Evolutionary conservation across 2,888 invertebrate species (phyloP), one percentile per base, ranked within the genome.

Genomic region (Automeris io): DNA sequence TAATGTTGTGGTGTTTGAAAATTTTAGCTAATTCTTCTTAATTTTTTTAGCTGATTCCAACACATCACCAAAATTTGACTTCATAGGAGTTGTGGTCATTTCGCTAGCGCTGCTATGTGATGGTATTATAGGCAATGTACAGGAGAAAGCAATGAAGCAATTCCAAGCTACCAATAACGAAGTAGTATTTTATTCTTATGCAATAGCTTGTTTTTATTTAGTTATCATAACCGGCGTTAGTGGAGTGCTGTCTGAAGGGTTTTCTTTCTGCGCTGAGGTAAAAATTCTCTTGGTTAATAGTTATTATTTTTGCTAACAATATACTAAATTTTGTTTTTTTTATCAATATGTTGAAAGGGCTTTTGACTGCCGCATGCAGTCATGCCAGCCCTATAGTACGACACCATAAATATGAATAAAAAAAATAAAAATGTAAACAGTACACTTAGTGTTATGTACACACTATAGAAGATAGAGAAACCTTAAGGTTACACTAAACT

Each of bases 121-220:
- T 79, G 98, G 98, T 0, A 90, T 95, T 6, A 98, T 99, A 48
- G 98, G 98, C 12, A 99, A 99, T 80, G 94, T 98, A 0, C 98
- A 99, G 78, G 98, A 99, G 72, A 97, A 97, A 69, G 92, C 93
- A 0, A 96, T 99, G 94, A 95, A 94, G 58, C 90, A 90, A 44
- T 90, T 92, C 65, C 90, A 91, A 45, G 96, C 96, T 0, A 88
- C 93, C 0, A 97, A 96, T 73, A 93, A 94, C 47, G 98, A 98
- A 88, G 93, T 98, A 33, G 97, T 96, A 0, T 88, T 96, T 37
- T 97, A 96, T 67, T 98, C 98, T 0, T 98, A 98, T 73, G 91
- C 92, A 0, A 90, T 98, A 51, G 98, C 96, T 3, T 94, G 94
- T 64, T 51, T 92, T 0, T 97, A 97, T 73, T 88, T 98, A 34